Base-by-base conservation (phyloP, 2,888 invertebrate genomes). In the Dicyrtomina minuta region DNA sequence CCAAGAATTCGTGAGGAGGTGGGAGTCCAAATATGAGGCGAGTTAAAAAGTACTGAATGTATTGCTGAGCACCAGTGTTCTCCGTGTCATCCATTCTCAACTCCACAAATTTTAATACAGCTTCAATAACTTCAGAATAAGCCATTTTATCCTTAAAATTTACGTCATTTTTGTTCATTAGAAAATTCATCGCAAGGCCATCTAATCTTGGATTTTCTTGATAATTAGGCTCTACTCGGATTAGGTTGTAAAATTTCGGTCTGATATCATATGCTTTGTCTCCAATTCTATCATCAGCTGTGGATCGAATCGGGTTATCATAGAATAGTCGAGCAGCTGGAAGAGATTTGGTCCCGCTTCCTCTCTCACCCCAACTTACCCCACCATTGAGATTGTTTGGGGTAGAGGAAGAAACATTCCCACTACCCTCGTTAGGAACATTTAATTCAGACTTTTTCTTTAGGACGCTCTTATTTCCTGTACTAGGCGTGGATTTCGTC, bases 151-250 rank as follows among this genome's bases (percentile, higher is more conserved):
- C 74, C 43, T 74, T 73, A 17, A 62, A 60, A 33, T 70, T 70
- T 22, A 62, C 65, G 81, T 96, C 96, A 0, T 93, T 90, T 1
- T 93, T 94, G 62, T 94, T 94, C 72, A 96, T 85, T 70, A 96
- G 90, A 81, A 96, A 96, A 84, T 95, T 96, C 83, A 82, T 80
- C 70, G 83, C 84, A 78, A 85, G 80, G 27, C 85, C 84, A 83
- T 97, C 96, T 69, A 96, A 85, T 82, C 96, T 96, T 0, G 96
- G 96, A 55, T 91, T 90, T 79, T 95, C 94, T 82, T 87, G 86
- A 66, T 87, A 87, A 80, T 86, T 88, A 70, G 86, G 84, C 79
- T 94, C 94, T 6, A 90, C 84, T 66, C 88, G 88, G 13, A 93
- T 91, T 27, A 97, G 84, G 24, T 93, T 91, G 82, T 96, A 97